Evolutionary conservation across 2,113 vertebrate genomes (phyloP), one percentile per base, ranked within the genome.

Genomic region (Dasyornis broadbenti): DNA sequence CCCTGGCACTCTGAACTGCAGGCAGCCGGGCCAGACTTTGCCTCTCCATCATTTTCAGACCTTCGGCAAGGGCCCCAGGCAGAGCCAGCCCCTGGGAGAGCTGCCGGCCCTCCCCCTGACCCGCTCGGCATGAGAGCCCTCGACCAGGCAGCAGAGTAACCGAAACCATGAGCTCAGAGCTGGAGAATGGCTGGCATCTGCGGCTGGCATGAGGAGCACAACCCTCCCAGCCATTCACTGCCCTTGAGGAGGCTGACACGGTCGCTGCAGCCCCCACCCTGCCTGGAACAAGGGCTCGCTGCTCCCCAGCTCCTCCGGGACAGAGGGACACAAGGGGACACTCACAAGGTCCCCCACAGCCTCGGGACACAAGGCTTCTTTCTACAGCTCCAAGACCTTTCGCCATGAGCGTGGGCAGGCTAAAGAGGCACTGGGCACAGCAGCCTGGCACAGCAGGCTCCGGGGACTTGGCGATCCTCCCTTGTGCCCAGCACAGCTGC

Each of bases 151-250:
- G 57, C 4, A 2, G 53, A 71, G 77, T 82, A 88, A 87, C 28
- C 22, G 47, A 92, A 75, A 84, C 39, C 80, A 28, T 97, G 95
- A 97, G 90, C 92, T 97, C 97, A 97, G 63, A 82, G 75, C 92
- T 94, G 68, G 94, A 72, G 96, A 97, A 97, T 96, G 97, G 86
- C 53, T 92, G 92, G 91, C 94, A 89, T 95, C 53, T 30, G 61
- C 28, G 60, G 56, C 66, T 92, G 80, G 87, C 92, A 95, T 19
- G 40, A 87, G 91, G 70, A 92, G 13, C 82, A 13, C 19, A 3
- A 18, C 80, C 82, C 92, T 85, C 54, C 60, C 73, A 53, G 49
- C 82, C 95, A 42, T 39, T 28, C 85, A 2, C 79, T 90, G 94
- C 95, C 95, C 91, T 97, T 94, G 71, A 86, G 72, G 92, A 93